Percentiles rank a stretch among this genome's conserved stretches.
phyloP scores from a whole-genome alignment of 2,888 invertebrate species.

The Ichneumoninae sp. region DNA sequence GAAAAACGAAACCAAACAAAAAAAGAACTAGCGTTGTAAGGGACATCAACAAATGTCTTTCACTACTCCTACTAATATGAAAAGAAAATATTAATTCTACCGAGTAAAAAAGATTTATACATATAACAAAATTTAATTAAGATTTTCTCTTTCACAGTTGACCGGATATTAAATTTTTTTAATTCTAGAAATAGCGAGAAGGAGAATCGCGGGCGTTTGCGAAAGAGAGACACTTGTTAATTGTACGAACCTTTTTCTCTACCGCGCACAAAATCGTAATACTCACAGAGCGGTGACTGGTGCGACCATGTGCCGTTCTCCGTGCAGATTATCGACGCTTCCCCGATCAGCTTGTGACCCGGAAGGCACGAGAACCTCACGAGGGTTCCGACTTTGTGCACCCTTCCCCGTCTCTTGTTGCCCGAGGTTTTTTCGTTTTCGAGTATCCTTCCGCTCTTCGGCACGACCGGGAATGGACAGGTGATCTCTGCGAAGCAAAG shows the following conservation, averaged over 20 bases:
- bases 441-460: constrained; percentile 89
- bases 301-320: constrained; percentile 96
- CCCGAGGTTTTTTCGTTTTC: constrained; percentile 81
- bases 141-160: too few species aligned
- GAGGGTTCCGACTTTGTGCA: constrained; percentile 92
- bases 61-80: too few species aligned
- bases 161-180: too few species aligned
- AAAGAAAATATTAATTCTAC: too few species aligned
- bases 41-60: too few species aligned
- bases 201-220: too few species aligned
- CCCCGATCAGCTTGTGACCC: constrained; percentile 90
- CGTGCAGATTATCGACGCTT: constrained; percentile 93
- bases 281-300: constrained; percentile 92
- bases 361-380: constrained; percentile 91
- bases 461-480: constrained; percentile 91
- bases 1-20: too few species aligned
- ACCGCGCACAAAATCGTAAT: constrained; percentile 46
- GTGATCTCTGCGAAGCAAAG: constrained; percentile 89
- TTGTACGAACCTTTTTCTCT: not conserved
- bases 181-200: too few species aligned
- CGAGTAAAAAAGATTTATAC: too few species aligned
- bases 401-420: constrained; percentile 86
- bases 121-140: too few species aligned
- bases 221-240: not conserved
- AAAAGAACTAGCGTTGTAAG: too few species aligned